A percentile compares a stretch with the other conserved stretches of the same genome.
Evolutionary conservation across 2,113 vertebrate genomes (phyloP).

Genomic region (Odocoileus virginianus): DNA sequence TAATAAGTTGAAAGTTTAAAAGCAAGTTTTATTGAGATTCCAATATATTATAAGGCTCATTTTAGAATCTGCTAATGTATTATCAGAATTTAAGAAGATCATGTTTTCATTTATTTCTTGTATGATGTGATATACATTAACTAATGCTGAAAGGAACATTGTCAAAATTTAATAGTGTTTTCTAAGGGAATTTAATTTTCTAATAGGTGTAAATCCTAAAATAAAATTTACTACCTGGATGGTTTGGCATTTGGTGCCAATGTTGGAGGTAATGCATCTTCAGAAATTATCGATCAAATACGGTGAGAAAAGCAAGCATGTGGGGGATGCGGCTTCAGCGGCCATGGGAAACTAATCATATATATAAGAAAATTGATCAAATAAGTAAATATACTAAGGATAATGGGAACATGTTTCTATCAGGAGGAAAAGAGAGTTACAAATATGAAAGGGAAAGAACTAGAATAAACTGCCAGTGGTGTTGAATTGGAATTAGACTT

Average conservation of each 20-base stretch:
- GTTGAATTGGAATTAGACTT: not conserved
- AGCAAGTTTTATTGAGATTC: not conserved
- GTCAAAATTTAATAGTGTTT: not conserved
- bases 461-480: not conserved
- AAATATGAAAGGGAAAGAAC: not conserved
- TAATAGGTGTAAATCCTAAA: not conserved
- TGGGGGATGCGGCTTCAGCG: not conserved
- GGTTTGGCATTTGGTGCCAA: not conserved
- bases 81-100: not conserved
- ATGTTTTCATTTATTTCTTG: not conserved
- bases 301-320: not conserved
- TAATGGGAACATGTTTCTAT: not conserved
- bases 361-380: not conserved
- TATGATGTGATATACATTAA: not conserved
- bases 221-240: not conserved
- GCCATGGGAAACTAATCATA: not conserved
- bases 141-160: not conserved
- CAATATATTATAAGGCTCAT: not conserved
- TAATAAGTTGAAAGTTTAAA: not conserved
- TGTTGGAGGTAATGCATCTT: too few species aligned
- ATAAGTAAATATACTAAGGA: not conserved
- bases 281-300: not conserved
- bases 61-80: not conserved
- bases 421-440: not conserved
- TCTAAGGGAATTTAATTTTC: not conserved